A percentile compares a stretch with the other conserved stretches of the same genome.
Conservation (phyloP, 2,888 invertebrate species). For the Stictocephala bisonia region DNA sequence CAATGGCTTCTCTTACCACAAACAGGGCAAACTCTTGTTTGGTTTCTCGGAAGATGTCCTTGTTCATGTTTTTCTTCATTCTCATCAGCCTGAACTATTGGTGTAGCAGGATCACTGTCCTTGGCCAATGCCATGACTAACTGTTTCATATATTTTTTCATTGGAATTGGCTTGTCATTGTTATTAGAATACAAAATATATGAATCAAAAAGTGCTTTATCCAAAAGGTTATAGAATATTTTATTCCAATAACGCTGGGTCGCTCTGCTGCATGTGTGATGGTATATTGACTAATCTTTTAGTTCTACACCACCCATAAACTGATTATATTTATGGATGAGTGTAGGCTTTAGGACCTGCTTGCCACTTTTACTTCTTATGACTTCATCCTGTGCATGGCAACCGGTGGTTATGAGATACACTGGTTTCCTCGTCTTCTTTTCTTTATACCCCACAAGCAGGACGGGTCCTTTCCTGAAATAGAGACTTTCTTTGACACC, state of each 20-base stretch:
- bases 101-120: too few relatives aligned
- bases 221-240: too few relatives aligned
- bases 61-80: too few relatives aligned
- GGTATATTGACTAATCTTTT: background rate
- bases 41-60: too few relatives aligned
- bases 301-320: slow-evolving; percentile 11
- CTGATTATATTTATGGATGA: slow-evolving; percentile 17
- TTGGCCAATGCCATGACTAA: too few relatives aligned
- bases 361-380: background rate
- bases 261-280: background rate
- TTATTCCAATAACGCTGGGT: background rate
- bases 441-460: slow-evolving; percentile 5
- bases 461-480: slow-evolving; percentile 7
- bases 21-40: too few relatives aligned
- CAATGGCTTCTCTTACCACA: too few relatives aligned
- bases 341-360: background rate
- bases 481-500: background rate
- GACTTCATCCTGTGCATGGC: slow-evolving; percentile 27
- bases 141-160: too few relatives aligned
- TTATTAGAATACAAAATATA: too few relatives aligned
- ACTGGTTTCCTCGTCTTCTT: slow-evolving; percentile 13
- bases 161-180: too few relatives aligned
- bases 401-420: slow-evolving; percentile 12
- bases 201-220: too few relatives aligned
- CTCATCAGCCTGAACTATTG: too few relatives aligned